phyloP scores from a whole-genome alignment of 2,797 vertebrate genomes.

The Gymnothorax reevesii region DNA sequence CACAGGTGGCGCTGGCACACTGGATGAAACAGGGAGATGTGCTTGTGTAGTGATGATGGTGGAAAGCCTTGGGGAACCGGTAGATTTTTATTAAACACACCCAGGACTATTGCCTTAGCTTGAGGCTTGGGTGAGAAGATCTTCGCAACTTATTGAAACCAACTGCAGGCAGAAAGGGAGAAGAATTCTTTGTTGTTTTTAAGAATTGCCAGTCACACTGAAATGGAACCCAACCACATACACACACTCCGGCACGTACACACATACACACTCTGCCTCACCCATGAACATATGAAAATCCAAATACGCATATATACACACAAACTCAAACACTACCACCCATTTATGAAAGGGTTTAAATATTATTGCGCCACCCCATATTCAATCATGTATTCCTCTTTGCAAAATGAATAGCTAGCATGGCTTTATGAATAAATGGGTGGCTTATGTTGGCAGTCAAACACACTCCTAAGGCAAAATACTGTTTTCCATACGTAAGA shows the following conservation, averaged over 20 bases:
- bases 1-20: neutral
- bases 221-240: conserved; percentile 16
- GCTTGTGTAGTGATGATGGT: neutral
- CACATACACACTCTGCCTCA: neutral
- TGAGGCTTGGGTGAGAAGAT: neutral
- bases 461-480: neutral
- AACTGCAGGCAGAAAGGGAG: neutral
- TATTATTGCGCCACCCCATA: neutral
- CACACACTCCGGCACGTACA: neutral
- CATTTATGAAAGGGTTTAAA: neutral
- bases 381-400: neutral
- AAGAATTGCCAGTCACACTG: conserved; percentile 37
- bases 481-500: neutral
- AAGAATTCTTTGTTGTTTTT: conserved; percentile 1
- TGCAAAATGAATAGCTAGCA: neutral
- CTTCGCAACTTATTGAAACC: neutral
- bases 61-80: neutral
- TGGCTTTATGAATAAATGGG: neutral
- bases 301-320: conserved; percentile 16
- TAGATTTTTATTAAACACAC: neutral
- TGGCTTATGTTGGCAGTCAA: neutral
- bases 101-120: neutral
- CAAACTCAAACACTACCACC: neutral
- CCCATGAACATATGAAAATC: no score
- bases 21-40: neutral